Conservation (phyloP, 2,888 invertebrate genomes). For the Orthonychiurus folsomi region DNA sequence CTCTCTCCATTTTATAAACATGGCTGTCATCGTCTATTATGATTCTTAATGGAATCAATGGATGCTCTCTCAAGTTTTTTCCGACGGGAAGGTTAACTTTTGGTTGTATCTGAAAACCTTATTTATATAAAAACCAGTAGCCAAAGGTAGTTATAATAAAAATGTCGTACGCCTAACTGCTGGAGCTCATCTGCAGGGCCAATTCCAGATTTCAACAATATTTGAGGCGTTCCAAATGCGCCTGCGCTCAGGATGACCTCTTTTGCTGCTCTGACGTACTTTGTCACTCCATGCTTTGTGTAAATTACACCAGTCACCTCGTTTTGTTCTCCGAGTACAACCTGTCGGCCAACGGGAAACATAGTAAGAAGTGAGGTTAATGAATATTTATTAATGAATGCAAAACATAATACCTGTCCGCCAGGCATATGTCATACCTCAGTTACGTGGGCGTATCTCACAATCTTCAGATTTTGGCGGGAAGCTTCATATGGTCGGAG, state of each 20-base stretch:
- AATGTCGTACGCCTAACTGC: constrained; percentile 8
- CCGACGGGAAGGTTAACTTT: constrained; percentile 24
- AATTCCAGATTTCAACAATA: constrained; percentile 26
- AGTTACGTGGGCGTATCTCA: constrained; percentile 17
- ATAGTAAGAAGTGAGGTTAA: no score
- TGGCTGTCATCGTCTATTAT: constrained; percentile 15
- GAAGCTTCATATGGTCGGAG: constrained; percentile 14
- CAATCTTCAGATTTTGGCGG: constrained; percentile 20
- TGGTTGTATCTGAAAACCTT: constrained; percentile 13
- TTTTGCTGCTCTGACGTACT: constrained; percentile 13
- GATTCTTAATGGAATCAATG: constrained; percentile 15
- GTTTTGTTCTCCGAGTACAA: constrained; percentile 16
- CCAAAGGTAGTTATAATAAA: constrained; percentile 1
- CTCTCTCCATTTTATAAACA: constrained; percentile 4
- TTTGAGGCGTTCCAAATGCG: constrained; percentile 16
- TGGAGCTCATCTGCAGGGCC: constrained; percentile 17
- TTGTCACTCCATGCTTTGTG: constrained; percentile 5
- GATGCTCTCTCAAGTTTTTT: constrained; percentile 23
- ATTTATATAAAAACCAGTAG: neutral
- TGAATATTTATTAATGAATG: no score
- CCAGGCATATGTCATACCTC: constrained; percentile 17
- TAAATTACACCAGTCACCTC: constrained; percentile 20
- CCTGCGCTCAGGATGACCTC: constrained; percentile 26
- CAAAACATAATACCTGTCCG: no score
- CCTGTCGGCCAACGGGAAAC: no score